Percentiles rank a stretch among this genome's conserved stretches.
Conservation (phyloP, 2,888 invertebrate genomes). For the Ennomos fuscantarius region DNA sequence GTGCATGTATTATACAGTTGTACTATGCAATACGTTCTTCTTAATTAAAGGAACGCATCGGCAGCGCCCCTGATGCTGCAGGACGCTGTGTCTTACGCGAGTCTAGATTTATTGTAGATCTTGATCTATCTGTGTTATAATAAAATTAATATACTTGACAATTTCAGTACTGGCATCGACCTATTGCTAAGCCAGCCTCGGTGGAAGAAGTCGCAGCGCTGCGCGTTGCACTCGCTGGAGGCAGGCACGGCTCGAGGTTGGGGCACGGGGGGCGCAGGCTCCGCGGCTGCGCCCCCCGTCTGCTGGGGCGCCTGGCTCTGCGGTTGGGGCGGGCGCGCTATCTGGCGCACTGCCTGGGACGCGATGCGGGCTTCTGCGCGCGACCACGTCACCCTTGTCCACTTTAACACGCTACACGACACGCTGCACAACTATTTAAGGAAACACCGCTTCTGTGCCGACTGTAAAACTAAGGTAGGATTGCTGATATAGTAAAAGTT, state of each 20-base stretch:
- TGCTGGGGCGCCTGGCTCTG: slow-evolving; percentile 91
- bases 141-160: background rate
- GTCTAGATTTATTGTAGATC: too few species aligned
- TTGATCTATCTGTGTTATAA: too few species aligned
- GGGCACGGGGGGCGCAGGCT: slow-evolving; percentile 86
- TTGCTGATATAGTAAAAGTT: background rate
- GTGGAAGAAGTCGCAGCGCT: slow-evolving; percentile 95
- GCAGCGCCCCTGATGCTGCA: too few species aligned
- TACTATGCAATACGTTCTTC: too few species aligned
- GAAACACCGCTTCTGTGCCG: slow-evolving; percentile 97
- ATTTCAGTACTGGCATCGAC: slow-evolving; percentile 88
- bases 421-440: slow-evolving; percentile 95
- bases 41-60: too few species aligned
- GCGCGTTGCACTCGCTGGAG: slow-evolving; percentile 95
- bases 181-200: slow-evolving; percentile 92
- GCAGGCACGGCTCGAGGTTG: slow-evolving; percentile 92
- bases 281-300: slow-evolving; percentile 89
- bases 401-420: slow-evolving; percentile 92
- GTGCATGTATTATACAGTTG: too few species aligned
- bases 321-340: slow-evolving; percentile 86
- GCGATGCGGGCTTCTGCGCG: slow-evolving; percentile 92
- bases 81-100: too few species aligned
- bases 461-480: slow-evolving; percentile 95
- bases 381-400: slow-evolving; percentile 94
- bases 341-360: slow-evolving; percentile 94